Conservation (phyloP, 2,797 vertebrate genomes). For the Xenentodon cancila region DNA sequence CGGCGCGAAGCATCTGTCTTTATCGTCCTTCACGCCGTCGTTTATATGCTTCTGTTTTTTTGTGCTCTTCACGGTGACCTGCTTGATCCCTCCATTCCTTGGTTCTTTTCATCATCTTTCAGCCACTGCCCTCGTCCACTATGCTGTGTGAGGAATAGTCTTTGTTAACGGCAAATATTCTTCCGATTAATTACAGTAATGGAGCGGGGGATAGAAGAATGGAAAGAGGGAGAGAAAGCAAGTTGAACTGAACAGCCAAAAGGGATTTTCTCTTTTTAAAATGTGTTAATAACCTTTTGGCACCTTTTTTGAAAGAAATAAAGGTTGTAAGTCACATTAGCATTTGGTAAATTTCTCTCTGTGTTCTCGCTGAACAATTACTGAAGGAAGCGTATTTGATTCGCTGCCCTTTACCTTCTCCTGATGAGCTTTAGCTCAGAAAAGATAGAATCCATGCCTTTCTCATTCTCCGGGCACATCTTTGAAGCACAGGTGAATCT, state of each 20-base stretch:
- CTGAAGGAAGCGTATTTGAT: conserved; percentile 47
- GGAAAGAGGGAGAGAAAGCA: conserved; percentile 51
- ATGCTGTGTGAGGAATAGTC: conserved; percentile 61
- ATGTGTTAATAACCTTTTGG: conserved; percentile 75
- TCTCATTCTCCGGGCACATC: conserved; percentile 22
- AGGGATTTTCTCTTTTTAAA: conserved; percentile 74
- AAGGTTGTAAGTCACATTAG: conserved; percentile 79
- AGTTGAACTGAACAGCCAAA: conserved; percentile 63
- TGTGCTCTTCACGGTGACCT: conserved; percentile 45
- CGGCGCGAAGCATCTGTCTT: conserved; percentile 33
- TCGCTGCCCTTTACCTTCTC: conserved; percentile 66
- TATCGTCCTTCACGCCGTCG: conserved; percentile 34
- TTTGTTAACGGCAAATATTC: conserved; percentile 78
- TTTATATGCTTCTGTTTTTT: conserved; percentile 49
- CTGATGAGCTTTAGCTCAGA: conserved; percentile 48
- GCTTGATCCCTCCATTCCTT: conserved; percentile 43
- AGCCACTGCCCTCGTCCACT: conserved; percentile 51
- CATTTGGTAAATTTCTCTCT: conserved; percentile 68
- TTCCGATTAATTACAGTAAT: conserved; percentile 78
- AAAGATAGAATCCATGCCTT: conserved; percentile 43
- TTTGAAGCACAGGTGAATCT: conserved; percentile 28
- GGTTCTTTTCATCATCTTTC: conserved; percentile 44
- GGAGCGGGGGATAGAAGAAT: conserved; percentile 44
- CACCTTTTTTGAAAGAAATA: conserved; percentile 53
- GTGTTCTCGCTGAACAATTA: conserved; percentile 64